phyloP scores from a whole-genome alignment of 2,888 invertebrate species.

The Arrhopalites spinosus region DNA sequence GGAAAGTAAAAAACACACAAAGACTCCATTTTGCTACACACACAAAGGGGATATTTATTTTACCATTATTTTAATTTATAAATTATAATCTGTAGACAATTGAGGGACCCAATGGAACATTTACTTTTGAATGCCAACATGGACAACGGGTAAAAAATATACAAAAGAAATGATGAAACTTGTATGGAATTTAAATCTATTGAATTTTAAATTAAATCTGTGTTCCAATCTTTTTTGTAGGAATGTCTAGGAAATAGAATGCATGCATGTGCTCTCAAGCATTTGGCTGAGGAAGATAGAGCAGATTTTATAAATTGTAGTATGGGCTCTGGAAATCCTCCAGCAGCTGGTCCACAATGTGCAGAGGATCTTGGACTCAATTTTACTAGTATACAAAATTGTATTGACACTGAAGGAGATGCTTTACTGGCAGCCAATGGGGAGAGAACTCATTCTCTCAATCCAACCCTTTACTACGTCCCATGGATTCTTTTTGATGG shows the following conservation, averaged over 20 bases:
- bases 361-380: conserved; percentile 50
- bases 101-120: conserved; percentile 39
- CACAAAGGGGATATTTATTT: not conserved
- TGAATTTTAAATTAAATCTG: no score
- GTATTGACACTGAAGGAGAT: conserved; percentile 50
- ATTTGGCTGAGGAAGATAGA: conserved; percentile 47
- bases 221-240: no score
- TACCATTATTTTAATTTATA: no score
- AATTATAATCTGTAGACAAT: conserved; percentile 5
- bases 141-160: conserved; percentile 42
- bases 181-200: no score
- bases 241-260: conserved; percentile 57
- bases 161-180: not conserved
- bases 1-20: not conserved
- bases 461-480: conserved; percentile 56
- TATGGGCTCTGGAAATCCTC: conserved; percentile 51
- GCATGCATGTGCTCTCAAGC: conserved; percentile 56
- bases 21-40: not conserved
- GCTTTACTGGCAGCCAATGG: conserved; percentile 53
- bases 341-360: conserved; percentile 55
- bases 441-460: conserved; percentile 53
- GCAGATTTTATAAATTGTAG: conserved; percentile 57
- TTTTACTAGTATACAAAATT: conserved; percentile 52
- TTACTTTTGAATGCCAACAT: conserved; percentile 57
- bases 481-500: conserved; percentile 57